phyloP scores from a whole-genome alignment of 2,797 vertebrate genomes.

The Pseudochirops corinnae region DNA sequence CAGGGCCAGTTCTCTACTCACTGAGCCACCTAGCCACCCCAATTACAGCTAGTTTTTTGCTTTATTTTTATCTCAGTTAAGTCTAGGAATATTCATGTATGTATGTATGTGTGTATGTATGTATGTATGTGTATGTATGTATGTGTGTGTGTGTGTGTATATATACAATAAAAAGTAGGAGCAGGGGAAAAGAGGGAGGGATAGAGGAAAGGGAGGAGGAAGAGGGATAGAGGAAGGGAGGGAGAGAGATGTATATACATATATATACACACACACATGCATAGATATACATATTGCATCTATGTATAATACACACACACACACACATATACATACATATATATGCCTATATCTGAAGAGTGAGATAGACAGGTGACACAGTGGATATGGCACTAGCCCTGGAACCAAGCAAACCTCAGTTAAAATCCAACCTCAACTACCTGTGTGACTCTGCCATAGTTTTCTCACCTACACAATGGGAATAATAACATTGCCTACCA shows the following conservation, averaged over 20 bases:
- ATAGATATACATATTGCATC: too few species aligned
- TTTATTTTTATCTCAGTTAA: neutral
- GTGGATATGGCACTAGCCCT: neutral
- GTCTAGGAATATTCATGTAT: neutral
- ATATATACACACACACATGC: too few species aligned
- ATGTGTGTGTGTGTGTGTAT: too few species aligned
- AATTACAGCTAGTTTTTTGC: neutral
- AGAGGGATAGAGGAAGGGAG: neutral
- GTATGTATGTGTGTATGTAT: neutral
- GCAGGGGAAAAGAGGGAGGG: neutral
- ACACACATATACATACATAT: neutral
- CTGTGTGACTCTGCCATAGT: neutral
- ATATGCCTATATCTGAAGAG: neutral
- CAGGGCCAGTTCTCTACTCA: too few species aligned
- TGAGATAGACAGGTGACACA: neutral
- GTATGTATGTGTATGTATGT: neutral
- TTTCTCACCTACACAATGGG: neutral
- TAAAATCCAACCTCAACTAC: neutral
- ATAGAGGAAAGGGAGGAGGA: rapidly evolving
- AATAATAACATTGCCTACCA: neutral
- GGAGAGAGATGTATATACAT: neutral
- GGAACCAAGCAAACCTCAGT: neutral
- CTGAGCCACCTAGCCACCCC: neutral
- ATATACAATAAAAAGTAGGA: neutral
- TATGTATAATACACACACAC: too few species aligned